Base-by-base conservation (phyloP, 64 coral and sea anemone genomes). In the Astreopora myriophthalma region DNA sequence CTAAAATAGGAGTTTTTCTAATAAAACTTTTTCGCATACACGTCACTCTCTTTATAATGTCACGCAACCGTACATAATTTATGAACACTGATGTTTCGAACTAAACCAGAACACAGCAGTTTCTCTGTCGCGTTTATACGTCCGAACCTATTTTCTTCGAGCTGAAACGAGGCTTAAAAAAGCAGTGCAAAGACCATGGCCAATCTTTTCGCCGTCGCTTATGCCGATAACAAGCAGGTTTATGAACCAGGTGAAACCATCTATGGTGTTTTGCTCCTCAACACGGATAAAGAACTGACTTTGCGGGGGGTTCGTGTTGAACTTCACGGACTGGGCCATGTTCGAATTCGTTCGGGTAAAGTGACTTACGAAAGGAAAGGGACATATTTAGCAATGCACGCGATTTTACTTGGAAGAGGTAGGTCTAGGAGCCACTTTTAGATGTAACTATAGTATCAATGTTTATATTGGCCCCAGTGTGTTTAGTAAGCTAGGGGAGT, bases 281-380 rank as follows among this genome's bases (percentile, higher is more conserved):
- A 83, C 52, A 83, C 79, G 3, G 57, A 83, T 57, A 63, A 83
- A 17, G 79, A 63, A 39, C 32, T 65, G 6, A 83, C 33, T 20
- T 8, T 83, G 2, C 60, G 79, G 64, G 22, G 57, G 14, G 32
- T 83, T 83, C 79, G 79, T 13, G 33, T 83, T 64, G 79, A 83
- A 38, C 79, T 83, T 0, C 52, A 83, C 7, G 79, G 79, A 64
- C 10, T 65, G 20, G 79, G 79, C 0, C 52, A 83, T 22, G 79
- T 83, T 9, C 19, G 79, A 12, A 83, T 83, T 83, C 79, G 79
- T 83, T 83, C 79, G 0, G 79, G 79, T 64, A 83, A 64, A 83
- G 32, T 38, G 26, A 83, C 79, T 16, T 83, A 83, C 20, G 79
- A 62, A 19, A 83, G 52, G 16, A 83, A 26, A 38, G 57, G 37